Evolutionary conservation across 2,113 vertebrate species (phyloP).

Genomic region (Willisornis vidua): DNA sequence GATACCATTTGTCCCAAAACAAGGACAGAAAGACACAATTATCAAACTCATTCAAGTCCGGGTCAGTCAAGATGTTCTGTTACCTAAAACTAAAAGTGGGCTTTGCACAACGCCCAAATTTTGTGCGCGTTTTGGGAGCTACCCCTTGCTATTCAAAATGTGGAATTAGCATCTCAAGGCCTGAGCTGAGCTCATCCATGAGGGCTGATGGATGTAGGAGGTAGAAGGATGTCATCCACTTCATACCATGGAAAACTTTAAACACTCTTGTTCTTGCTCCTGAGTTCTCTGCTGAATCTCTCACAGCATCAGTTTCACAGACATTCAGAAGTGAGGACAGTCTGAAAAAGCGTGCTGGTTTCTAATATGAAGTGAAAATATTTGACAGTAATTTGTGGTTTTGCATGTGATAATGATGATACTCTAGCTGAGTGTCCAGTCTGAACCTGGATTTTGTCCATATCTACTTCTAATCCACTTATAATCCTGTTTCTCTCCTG

Average conservation of each 20-base stretch:
- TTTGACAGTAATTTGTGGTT: neutral
- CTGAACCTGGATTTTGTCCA: neutral
- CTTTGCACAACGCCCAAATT: neutral
- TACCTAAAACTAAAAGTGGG: neutral
- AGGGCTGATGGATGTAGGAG: neutral
- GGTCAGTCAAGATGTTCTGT: constrained; percentile 49
- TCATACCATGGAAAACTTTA: neutral
- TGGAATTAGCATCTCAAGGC: neutral
- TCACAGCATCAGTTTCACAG: neutral
- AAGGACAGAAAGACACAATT: constrained; percentile 51
- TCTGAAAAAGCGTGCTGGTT: neutral
- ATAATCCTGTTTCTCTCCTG: neutral
- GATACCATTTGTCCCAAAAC: constrained; percentile 35
- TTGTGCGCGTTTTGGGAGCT: neutral
- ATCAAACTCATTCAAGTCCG: constrained; percentile 65
- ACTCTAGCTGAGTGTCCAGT: neutral
- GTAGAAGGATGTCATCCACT: neutral
- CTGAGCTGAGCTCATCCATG: accelerated
- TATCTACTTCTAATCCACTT: neutral
- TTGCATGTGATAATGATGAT: neutral
- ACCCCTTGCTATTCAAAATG: neutral
- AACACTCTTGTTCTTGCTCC: neutral
- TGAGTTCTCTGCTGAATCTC: neutral
- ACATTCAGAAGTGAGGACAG: neutral
- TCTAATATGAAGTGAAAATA: neutral